Conservation (phyloP, 2,797 vertebrate species). For the Sebastes hopkinsi region DNA sequence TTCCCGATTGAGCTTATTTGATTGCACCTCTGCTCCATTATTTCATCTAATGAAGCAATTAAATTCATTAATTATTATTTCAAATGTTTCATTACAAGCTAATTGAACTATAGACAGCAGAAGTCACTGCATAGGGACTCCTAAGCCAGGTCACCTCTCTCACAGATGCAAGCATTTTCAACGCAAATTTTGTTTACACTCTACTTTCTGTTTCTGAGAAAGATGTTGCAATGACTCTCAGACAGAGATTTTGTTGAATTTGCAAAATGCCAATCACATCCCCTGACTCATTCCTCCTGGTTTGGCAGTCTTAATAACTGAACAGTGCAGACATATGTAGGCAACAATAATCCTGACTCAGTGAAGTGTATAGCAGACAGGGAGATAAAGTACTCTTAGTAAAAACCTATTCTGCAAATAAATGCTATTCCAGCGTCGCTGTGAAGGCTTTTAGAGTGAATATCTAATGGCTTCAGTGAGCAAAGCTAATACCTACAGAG, state of each 20-base stretch:
- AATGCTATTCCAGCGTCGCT: slow-evolving; percentile 45
- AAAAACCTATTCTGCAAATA: slow-evolving; percentile 60
- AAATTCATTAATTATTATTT: background rate
- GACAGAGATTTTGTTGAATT: slow-evolving; percentile 37
- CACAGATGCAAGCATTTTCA: slow-evolving; percentile 8
- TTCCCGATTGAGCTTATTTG: background rate
- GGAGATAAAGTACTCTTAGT: slow-evolving; percentile 48
- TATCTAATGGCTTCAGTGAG: slow-evolving; percentile 27
- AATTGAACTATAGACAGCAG: background rate
- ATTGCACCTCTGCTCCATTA: background rate
- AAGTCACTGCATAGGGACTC: background rate
- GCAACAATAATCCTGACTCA: slow-evolving; percentile 50
- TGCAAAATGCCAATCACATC: slow-evolving; percentile 46
- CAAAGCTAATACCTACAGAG: background rate
- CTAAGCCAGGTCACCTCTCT: slow-evolving; percentile 4
- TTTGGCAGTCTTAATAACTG: slow-evolving; percentile 9
- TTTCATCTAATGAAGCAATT: background rate
- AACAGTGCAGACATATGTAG: slow-evolving; percentile 45
- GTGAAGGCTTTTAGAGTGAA: slow-evolving; percentile 34
- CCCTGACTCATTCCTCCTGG: slow-evolving; percentile 35
- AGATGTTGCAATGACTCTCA: slow-evolving; percentile 20
- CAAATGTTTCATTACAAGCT: background rate
- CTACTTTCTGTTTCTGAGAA: background rate
- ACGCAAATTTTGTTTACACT: slow-evolving; percentile 38
- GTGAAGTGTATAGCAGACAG: slow-evolving; percentile 41